Percentiles rank a stretch among this genome's conserved stretches.
phyloP scores from a whole-genome alignment of 2,113 vertebrate species.

The Gnathonemus longibarbis region DNA sequence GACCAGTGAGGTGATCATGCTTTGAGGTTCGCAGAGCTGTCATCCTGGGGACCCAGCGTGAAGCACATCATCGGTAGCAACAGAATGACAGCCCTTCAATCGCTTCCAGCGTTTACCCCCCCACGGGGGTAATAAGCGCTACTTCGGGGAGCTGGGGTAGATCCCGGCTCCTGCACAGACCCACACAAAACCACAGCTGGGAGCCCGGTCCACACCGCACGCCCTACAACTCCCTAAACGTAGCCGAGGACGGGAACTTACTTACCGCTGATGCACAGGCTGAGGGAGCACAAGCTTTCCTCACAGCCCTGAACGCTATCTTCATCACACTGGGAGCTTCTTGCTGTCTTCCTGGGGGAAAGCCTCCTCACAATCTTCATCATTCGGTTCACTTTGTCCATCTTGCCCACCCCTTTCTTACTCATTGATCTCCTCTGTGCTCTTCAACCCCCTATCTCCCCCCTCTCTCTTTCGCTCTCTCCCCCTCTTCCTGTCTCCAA shows the following conservation, averaged over 20 bases:
- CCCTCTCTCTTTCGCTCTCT: background rate
- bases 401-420: background rate
- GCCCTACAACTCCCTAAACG: background rate
- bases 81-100: background rate
- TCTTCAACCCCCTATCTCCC: background rate
- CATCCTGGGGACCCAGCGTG: background rate
- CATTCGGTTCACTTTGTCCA: constrained; percentile 14
- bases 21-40: background rate
- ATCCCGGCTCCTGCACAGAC: background rate
- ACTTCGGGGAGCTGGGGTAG: background rate
- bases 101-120: background rate
- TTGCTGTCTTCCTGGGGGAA: constrained; percentile 57
- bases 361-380: constrained; percentile 58
- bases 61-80: background rate
- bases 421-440: background rate
- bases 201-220: background rate
- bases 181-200: background rate
- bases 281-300: constrained; percentile 58
- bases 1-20: background rate
- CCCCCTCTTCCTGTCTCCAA: background rate
- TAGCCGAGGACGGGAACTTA: background rate
- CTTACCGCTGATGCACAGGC: constrained; percentile 64
- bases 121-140: background rate
- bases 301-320: constrained; percentile 59
- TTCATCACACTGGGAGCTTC: constrained; percentile 52